Evolutionary conservation across 2,888 invertebrate species (phyloP), one percentile per base, ranked within the genome.

Genomic region (Conomelus anceps): DNA sequence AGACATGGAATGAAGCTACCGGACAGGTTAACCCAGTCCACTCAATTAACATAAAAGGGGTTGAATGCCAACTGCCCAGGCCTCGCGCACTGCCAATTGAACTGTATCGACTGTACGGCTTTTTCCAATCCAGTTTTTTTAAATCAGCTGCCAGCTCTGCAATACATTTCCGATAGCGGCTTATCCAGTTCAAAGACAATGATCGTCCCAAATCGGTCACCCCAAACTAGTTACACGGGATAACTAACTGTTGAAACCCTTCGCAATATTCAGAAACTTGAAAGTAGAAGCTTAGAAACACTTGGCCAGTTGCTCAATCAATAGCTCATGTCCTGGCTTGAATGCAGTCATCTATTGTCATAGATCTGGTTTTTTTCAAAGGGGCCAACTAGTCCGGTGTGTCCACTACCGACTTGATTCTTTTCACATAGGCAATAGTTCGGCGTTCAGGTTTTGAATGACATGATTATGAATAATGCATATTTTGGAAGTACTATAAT

Each of bases 41-140:
- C 63, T 63, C 63, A 63, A 63, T 63, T 63, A 63, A 63, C 63
- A 63, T 63, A 63, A 63, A 63, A 63, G n/a, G 63, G 63, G 63
- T 63, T 63, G 63, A 20, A 63, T 63, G 63, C 63, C 34, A 17
- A 34, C 34, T 34, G 34, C 17, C 63, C 63, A 63, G 63, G 63
- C 63, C 63, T n/a, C n/a, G n/a, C n/a, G n/a, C n/a, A n/a, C n/a
- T 34, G 13, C 63, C 63, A 63, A 63, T 63, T 63, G 63, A 63
- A 63, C 63, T n/a, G 63, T 63, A 63, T 63, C 63, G 63, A 63
- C 63, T 63, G 63, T 1, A 63, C n/a, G 63, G n/a, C 63, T 89
- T 90, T 88, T 90, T 90, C 90, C 88, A 86, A 86, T 89, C 90
- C 90, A 89, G 90, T 90, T 90, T 90, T 90, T 90, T 89, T 88